Evolutionary conservation across 2,113 vertebrate genomes (phyloP).

Genomic region (Rhipidura dahli): DNA sequence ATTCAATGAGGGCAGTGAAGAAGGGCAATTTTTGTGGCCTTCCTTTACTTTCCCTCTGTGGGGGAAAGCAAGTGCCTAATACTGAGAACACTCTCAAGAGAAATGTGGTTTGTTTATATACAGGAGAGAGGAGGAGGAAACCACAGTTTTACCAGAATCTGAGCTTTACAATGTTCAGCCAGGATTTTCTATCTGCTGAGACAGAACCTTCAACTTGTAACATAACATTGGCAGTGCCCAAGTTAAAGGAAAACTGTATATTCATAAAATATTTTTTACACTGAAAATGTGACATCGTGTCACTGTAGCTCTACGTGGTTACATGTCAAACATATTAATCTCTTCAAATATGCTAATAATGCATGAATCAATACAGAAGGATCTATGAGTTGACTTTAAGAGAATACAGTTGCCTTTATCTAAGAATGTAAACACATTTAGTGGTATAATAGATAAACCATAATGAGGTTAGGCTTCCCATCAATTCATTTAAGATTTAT

Average conservation of each 20-base stretch:
- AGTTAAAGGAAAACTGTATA: neutral
- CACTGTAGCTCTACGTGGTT: neutral
- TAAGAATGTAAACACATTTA: slow-evolving; percentile 27
- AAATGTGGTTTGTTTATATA: neutral
- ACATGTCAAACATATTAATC: neutral
- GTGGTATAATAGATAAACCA: neutral
- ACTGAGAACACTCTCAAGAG: neutral
- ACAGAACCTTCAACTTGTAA: neutral
- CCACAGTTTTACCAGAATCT: neutral
- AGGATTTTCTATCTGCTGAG: neutral
- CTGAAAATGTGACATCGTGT: neutral
- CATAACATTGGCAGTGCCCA: neutral
- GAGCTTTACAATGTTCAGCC: neutral
- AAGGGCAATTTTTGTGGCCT: neutral
- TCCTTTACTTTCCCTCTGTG: neutral
- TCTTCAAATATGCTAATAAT: slow-evolving; percentile 40
- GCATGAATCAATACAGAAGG: neutral
- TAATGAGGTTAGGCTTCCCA: neutral
- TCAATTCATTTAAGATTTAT: neutral
- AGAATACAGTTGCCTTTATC: neutral
- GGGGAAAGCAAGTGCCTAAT: neutral
- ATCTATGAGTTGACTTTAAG: neutral
- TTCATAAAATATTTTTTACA: neutral
- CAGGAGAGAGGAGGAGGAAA: neutral
- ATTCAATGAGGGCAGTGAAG: neutral